Evolutionary conservation across 2,113 vertebrate species (phyloP).

Genomic region (Malurus alboscapulatus): DNA sequence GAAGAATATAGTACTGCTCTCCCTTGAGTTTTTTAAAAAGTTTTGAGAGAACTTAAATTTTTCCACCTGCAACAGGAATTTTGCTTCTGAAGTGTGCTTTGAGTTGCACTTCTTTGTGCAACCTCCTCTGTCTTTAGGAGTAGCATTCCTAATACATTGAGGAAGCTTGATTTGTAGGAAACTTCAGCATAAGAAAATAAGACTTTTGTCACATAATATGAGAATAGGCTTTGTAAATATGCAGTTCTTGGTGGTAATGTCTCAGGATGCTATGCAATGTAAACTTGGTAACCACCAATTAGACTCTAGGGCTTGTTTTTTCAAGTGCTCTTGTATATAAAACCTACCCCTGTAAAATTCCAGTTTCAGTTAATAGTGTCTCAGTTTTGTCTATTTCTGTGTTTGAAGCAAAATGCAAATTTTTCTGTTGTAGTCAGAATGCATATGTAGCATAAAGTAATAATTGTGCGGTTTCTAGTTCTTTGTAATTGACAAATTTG

Average conservation of each 20-base stretch:
- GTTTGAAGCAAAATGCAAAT: background rate
- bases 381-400: background rate
- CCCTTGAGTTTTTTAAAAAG: background rate
- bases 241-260: background rate
- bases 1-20: background rate
- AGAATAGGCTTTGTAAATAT: background rate
- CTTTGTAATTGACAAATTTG: background rate
- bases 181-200: background rate
- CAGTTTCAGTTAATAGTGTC: background rate
- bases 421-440: background rate
- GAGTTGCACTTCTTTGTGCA: background rate
- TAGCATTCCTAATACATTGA: background rate
- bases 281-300: background rate
- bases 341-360: background rate
- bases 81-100: background rate
- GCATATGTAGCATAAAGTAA: background rate
- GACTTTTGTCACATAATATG: background rate
- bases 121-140: background rate
- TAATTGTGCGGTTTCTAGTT: background rate
- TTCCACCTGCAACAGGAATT: background rate
- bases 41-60: background rate
- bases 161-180: background rate
- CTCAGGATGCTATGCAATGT: background rate
- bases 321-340: background rate
- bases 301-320: background rate